Evolutionary conservation across 30 jellyfish, hydroid and myxozoan genomes (phyloP).

Genomic region (Mastigias papua): DNA sequence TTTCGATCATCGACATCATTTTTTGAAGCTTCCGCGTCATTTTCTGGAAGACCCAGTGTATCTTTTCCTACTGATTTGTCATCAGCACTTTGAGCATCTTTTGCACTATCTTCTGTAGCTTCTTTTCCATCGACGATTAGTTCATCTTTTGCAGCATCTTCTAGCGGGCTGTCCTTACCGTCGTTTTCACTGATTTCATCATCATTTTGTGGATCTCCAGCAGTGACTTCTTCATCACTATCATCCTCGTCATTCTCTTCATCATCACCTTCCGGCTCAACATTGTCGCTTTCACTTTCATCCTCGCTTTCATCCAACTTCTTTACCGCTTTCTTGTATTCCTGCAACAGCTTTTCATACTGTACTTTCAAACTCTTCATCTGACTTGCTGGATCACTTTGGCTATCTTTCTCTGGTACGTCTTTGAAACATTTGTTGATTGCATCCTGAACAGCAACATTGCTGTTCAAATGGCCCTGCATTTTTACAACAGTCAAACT

Average conservation of each 20-base stretch:
- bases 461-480: slow-evolving; percentile 7
- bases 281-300: background rate
- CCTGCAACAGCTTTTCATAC: slow-evolving; percentile 1
- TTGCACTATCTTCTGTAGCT: background rate
- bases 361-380: background rate
- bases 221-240: background rate
- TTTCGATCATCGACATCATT: background rate
- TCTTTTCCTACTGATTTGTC: background rate
- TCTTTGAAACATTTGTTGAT: slow-evolving; percentile 22
- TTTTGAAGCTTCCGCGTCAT: background rate
- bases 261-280: background rate
- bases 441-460: slow-evolving; percentile 8
- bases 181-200: background rate
- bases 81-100: background rate
- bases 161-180: no score
- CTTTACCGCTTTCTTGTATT: slow-evolving; percentile 13
- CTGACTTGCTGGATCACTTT: slow-evolving; percentile 10
- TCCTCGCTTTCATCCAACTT: slow-evolving; percentile 4
- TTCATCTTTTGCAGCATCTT: background rate
- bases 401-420: background rate
- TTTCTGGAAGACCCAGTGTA: background rate
- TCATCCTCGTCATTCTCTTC: background rate
- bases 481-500: no score
- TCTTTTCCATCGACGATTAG: background rate
- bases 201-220: background rate